Base-by-base conservation (phyloP, 2,888 invertebrate genomes). In the Craniophora ligustri region DNA sequence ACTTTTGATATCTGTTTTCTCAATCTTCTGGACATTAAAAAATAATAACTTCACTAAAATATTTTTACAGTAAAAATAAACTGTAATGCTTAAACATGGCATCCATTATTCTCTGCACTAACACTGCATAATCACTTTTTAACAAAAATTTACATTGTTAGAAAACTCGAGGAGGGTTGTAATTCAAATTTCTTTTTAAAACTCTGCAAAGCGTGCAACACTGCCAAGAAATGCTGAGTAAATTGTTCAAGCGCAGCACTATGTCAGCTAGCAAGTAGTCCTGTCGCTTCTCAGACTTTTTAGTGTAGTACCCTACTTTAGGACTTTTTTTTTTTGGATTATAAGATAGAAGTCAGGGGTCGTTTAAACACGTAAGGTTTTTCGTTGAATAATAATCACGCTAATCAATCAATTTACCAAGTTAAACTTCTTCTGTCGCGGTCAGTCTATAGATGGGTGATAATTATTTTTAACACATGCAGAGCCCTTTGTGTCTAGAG, bases 221-320 rank as follows among this genome's bases (percentile, higher is more conserved):
- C 44, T 67, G 67, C 68, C 63, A 48, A 63, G 68, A 67, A 61
- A 67, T 39, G 46, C 23, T 44, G 54, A 62, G 68, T 48, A 41
- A 67, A 62, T 54, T 48, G 68, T 62, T 44, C 11, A 40, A 62
- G 36, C 40, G 34, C 18, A 44, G 44, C 68, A 54, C 63, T 63
- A 48, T 48, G 54, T 63, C 63, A 67, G 35, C n/a, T 32, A 11
- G 19, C 11, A n/a, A 62, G 63, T 62, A 32, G 23, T 42, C 30
- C 5, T 16, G 45, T 34, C 36, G 26, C 31, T 41, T 30, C 32
- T 34, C 16, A 32, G 62, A 39, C 35, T 36, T 54, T 54, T 58
- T 44, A 13, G 40, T 62, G 32, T 32, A 44, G 13, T 40, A 36
- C 5, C 15, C 16, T 44, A 36, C 15, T 39, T 51, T 44, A 26